Conservation (phyloP, 2,888 invertebrate genomes). For the Drosophila borealis region DNA sequence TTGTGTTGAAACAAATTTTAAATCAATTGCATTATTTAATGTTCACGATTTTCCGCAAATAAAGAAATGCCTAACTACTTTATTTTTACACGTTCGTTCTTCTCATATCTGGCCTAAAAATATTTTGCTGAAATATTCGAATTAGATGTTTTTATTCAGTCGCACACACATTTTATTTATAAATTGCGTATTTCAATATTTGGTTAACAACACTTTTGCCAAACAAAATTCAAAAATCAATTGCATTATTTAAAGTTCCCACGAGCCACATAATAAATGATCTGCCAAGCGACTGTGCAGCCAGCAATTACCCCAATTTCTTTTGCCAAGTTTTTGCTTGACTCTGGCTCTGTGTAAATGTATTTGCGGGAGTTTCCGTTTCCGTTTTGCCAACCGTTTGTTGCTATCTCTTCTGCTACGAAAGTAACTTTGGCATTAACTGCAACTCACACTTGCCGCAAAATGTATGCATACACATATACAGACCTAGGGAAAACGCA, state of each 20-base stretch:
- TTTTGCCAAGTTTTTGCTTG: constrained; percentile 30
- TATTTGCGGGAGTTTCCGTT: constrained; percentile 37
- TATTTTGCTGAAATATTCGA: no score
- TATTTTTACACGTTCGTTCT: no score
- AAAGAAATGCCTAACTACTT: no score
- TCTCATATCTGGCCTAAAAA: no score
- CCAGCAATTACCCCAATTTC: constrained; percentile 13
- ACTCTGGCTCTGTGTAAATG: constrained; percentile 7
- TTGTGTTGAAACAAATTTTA: no score
- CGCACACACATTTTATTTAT: no score
- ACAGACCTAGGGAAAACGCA: neutral
- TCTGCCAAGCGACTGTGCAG: neutral
- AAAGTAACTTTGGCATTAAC: constrained; percentile 32
- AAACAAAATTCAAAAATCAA: neutral
- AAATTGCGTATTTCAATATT: no score
- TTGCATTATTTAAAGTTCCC: neutral
- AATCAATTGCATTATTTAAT: no score
- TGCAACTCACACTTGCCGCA: constrained; percentile 17
- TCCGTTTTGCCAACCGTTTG: constrained; percentile 32
- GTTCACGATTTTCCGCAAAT: no score
- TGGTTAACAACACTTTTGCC: neutral
- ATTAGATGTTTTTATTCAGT: no score
- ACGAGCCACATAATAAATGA: neutral
- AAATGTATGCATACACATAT: neutral
- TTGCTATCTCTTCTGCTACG: constrained; percentile 1